Conservation (phyloP, 2,888 invertebrate genomes). For the Eupithecia pulchellata region DNA sequence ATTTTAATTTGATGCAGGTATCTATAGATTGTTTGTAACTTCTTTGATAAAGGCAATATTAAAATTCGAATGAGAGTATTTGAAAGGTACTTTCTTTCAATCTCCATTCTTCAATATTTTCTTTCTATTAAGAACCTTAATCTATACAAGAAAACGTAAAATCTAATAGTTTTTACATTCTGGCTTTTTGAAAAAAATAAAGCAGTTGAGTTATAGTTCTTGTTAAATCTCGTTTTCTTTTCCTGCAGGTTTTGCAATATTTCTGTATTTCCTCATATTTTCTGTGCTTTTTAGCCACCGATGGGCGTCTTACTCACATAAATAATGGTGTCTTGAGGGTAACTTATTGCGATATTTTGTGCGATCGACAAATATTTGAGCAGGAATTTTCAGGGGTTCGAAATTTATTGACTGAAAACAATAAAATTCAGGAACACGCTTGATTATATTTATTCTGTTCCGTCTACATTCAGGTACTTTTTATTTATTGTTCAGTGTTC, state of each 20-base stretch:
- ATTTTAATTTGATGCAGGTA: too few species aligned
- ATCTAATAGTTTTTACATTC: too few species aligned
- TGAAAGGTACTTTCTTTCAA: too few species aligned
- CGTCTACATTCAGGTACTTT: background rate
- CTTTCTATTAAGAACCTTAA: too few species aligned
- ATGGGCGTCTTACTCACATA: slow-evolving; percentile 35
- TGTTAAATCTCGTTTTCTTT: background rate
- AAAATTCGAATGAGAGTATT: too few species aligned
- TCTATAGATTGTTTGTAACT: too few species aligned
- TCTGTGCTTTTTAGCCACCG: slow-evolving; percentile 20
- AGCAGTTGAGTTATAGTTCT: too few species aligned
- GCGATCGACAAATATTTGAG: slow-evolving; percentile 35
- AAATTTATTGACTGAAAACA: slow-evolving; percentile 32
- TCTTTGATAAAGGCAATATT: too few species aligned
- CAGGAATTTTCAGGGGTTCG: slow-evolving; percentile 24
- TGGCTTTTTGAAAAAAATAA: too few species aligned
- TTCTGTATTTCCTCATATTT: slow-evolving; percentile 11
- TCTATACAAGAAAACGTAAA: too few species aligned
- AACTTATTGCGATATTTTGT: slow-evolving; percentile 39
- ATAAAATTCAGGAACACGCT: slow-evolving; percentile 1
- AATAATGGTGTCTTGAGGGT: slow-evolving; percentile 34
- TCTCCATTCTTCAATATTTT: too few species aligned
- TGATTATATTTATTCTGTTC: background rate
- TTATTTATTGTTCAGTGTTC: too few species aligned
- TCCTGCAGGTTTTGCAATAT: background rate